phyloP scores from a whole-genome alignment of 2,888 invertebrate genomes.

The Cynaeus angustus region DNA sequence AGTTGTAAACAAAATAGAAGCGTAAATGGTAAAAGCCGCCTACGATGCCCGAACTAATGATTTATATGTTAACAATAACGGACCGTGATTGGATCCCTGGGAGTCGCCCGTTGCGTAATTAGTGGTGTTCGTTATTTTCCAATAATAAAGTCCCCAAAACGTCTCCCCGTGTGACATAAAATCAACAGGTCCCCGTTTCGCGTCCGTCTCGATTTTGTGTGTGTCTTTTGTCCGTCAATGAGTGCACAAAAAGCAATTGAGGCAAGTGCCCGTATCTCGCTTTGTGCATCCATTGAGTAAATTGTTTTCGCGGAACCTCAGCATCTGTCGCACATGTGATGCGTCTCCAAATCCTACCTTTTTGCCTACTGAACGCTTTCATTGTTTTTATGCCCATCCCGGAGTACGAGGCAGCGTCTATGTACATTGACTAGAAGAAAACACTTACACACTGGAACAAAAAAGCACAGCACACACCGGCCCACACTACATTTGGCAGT shows the following conservation, averaged over 20 bases:
- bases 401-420: slow-evolving; percentile 74
- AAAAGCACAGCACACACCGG: slow-evolving; percentile 43
- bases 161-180: too few relatives aligned
- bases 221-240: slow-evolving; percentile 1
- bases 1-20: too few relatives aligned
- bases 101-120: too few relatives aligned
- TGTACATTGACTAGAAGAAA: slow-evolving; percentile 74
- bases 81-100: too few relatives aligned
- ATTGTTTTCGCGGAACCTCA: slow-evolving; percentile 17
- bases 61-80: too few relatives aligned
- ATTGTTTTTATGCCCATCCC: slow-evolving; percentile 93
- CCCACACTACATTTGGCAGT: slow-evolving; percentile 24
- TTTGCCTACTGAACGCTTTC: slow-evolving; percentile 90
- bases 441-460: slow-evolving; percentile 54
- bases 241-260: slow-evolving; percentile 25
- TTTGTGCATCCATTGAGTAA: slow-evolving; percentile 57
- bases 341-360: slow-evolving; percentile 75
- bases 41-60: too few relatives aligned
- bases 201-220: too few relatives aligned
- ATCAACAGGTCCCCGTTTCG: too few relatives aligned
- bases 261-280: slow-evolving; percentile 31
- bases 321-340: slow-evolving; percentile 53
- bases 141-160: too few relatives aligned
- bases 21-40: too few relatives aligned
- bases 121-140: too few relatives aligned